Base-by-base conservation (phyloP, 2,888 invertebrate genomes). In the Microctonus hyperodae region DNA sequence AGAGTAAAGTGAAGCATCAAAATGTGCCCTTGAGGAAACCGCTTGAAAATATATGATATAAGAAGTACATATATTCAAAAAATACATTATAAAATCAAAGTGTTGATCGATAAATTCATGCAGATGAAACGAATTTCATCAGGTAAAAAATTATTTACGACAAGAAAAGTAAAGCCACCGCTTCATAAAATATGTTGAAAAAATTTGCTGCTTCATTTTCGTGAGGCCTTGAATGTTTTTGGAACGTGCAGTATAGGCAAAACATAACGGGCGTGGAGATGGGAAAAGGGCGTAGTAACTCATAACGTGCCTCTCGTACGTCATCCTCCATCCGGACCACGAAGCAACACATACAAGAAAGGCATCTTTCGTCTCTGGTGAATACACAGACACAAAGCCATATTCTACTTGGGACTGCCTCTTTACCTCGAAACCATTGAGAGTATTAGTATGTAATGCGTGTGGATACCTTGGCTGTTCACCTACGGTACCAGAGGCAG, bases 261-360 rank as follows among this genome's bases (percentile, higher is more conserved):
- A 76, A 71, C 76, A 75, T 70, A 75, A 76, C 78, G 78, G 79
- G 80, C 79, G 78, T 80, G 81, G 79, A 78, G 80, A 80, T 78
- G 79, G 81, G 78, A 81, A 80, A 81, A 80, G 82, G 82, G 81
- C 81, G 82, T 82, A 80, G 81, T 82, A 82, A 82, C 81, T 82
- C 82, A 82, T 81, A 80, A 78, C 75, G 76, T 78, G 78, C 76
- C 75, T 79, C 79, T 80, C 81, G 80, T 81, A 82, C 80, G 81
- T 82, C 82, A 82, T 80, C 78, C 79, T 79, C 79, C 79, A 81
- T 81, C 81, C 80, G 79, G 80, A 78, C 79, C 80, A 79, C 77
- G 78, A 73, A 75, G 76, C 78, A 81, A 67, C 67, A 67, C 67
- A 79, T 79, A 80, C 80, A 81, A 75, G 74, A 78, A 80, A 78